Evolutionary conservation across 2,888 invertebrate species (phyloP).

Genomic region (Polydrusus pterygomalis): DNA sequence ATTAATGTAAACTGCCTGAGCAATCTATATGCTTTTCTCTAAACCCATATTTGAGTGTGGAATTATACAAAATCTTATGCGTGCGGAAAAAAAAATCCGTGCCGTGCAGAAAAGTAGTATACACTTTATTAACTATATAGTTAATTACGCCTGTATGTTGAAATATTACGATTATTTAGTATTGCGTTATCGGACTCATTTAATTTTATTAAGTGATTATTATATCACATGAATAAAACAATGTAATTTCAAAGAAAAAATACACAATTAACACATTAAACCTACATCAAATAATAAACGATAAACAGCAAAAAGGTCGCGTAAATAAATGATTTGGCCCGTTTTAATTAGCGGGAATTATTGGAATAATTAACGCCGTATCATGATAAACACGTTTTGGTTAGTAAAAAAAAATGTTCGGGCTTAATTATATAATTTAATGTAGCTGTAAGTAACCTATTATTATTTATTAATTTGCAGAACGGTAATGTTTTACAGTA

Average conservation of each 20-base stretch:
- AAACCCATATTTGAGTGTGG: too few species aligned
- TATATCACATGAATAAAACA: not conserved
- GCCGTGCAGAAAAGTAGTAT: too few species aligned
- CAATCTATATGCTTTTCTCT: too few species aligned
- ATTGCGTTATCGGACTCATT: not conserved
- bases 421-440: not conserved
- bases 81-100: too few species aligned
- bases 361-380: not conserved
- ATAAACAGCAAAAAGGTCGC: constrained; percentile 6
- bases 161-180: not conserved
- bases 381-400: not conserved
- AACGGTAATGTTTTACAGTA: too few species aligned
- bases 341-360: constrained; percentile 16
- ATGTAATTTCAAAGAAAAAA: not conserved
- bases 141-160: too few species aligned
- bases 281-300: constrained; percentile 6
- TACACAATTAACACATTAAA: constrained; percentile 11
- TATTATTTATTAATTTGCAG: too few species aligned
- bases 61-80: too few species aligned
- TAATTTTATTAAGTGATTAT: not conserved
- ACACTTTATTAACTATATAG: too few species aligned
- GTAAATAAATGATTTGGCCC: constrained; percentile 1
- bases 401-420: not conserved
- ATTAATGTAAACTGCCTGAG: too few species aligned
- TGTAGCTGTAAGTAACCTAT: too few species aligned